A percentile compares a stretch with the other conserved stretches of the same genome.
phyloP scores from a whole-genome alignment of 2,797 vertebrate genomes.

The Gallinago solitaria region DNA sequence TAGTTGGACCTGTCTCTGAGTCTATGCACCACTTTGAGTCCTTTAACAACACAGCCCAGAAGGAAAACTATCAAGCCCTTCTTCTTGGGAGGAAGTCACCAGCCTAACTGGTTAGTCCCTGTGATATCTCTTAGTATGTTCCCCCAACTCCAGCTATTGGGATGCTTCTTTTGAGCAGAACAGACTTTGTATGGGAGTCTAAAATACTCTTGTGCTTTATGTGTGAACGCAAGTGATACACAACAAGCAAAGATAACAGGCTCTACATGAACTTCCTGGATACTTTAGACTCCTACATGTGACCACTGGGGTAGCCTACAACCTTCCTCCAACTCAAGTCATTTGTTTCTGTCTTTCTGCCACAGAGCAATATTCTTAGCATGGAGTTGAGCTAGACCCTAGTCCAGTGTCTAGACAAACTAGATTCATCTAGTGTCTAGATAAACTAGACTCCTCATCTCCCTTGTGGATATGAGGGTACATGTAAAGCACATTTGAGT shows the following conservation, averaged over 20 bases:
- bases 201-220: background rate
- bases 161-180: background rate
- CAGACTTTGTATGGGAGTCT: background rate
- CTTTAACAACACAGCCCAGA: background rate
- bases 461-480: too few relatives aligned
- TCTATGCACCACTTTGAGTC: background rate
- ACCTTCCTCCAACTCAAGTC: background rate
- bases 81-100: background rate
- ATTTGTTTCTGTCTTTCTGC: background rate
- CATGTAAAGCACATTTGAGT: background rate
- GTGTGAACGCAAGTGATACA: background rate
- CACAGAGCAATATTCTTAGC: background rate
- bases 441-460: background rate
- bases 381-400: background rate
- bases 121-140: background rate
- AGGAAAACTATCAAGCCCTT: background rate
- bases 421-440: too few relatives aligned
- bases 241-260: background rate
- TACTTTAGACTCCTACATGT: background rate
- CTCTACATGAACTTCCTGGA: background rate
- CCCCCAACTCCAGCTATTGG: background rate
- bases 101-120: background rate
- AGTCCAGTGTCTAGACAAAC: too few relatives aligned
- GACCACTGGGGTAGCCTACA: background rate
- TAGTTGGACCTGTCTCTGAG: background rate